Conservation (phyloP, 2,113 vertebrate species). For the Ictalurus punctatus region DNA sequence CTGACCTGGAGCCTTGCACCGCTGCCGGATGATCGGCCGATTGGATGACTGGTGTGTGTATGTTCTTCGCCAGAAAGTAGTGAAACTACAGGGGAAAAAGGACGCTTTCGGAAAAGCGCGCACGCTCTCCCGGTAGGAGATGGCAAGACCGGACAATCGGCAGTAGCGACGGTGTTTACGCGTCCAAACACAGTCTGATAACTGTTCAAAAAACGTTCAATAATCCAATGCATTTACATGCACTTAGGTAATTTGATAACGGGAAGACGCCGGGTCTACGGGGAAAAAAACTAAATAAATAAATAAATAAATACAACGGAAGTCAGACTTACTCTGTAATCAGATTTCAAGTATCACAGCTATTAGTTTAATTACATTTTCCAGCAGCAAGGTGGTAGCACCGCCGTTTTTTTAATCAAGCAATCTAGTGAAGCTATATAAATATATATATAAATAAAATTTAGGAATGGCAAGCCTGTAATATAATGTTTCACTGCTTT, state of each 20-base stretch:
- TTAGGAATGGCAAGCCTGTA: no score
- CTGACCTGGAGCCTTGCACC: neutral
- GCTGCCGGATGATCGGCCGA: neutral
- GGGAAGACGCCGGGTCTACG: neutral
- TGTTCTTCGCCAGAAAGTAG: neutral
- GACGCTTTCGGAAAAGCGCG: neutral
- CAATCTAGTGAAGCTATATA: neutral
- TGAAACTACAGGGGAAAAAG: neutral
- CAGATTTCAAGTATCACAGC: slow-evolving; percentile 12
- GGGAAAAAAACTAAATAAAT: neutral
- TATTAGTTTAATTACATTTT: slow-evolving; percentile 27
- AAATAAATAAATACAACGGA: neutral
- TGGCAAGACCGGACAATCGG: neutral
- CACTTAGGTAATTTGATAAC: slow-evolving; percentile 29
- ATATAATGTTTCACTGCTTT: neutral
- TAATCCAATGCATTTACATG: slow-evolving; percentile 16
- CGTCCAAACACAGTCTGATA: slow-evolving; percentile 23
- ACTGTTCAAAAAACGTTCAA: slow-evolving; percentile 22
- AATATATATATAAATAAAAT: no score
- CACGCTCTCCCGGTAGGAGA: neutral
- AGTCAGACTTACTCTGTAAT: slow-evolving; percentile 1
- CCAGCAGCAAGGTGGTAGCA: slow-evolving; percentile 5
- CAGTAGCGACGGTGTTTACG: neutral
- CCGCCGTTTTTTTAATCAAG: neutral
- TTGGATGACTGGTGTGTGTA: neutral